Evolutionary conservation across 1,140 invertebrate genomes (phyloP).

Genomic region (Drosophila navojoa): DNA sequence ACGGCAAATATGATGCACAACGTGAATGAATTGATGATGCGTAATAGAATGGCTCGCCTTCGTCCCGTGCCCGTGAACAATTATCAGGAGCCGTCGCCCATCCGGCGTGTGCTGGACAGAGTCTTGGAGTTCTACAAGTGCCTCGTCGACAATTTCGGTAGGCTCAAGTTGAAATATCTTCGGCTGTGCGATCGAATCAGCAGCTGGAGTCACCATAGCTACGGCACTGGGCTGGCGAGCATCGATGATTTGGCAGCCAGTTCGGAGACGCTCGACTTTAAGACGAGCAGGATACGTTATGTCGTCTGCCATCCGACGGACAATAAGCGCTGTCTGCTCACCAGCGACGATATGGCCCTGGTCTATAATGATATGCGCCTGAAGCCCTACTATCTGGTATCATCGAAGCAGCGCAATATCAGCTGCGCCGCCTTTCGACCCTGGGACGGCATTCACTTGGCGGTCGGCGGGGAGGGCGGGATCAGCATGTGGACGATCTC

Average conservation of each 20-base stretch:
- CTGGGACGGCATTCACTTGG: not conserved
- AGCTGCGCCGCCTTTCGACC: constrained; percentile 43
- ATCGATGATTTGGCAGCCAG: not conserved
- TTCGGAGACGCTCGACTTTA: constrained; percentile 23
- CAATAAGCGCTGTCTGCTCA: constrained; percentile 13
- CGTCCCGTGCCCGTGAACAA: too few relatives aligned
- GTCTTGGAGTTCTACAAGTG: too few relatives aligned
- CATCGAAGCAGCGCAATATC: not conserved
- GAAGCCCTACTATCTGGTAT: not conserved
- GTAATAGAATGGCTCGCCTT: too few relatives aligned
- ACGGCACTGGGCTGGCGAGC: not conserved
- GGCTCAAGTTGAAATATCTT: not conserved
- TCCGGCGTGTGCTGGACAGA: too few relatives aligned
- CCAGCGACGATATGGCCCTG: constrained; percentile 14
- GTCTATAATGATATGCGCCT: not conserved
- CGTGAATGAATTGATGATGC: too few relatives aligned
- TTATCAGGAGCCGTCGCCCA: too few relatives aligned
- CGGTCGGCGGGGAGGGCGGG: constrained; percentile 43
- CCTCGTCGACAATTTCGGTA: too few relatives aligned
- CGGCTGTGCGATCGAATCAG: not conserved
- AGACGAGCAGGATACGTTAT: not conserved
- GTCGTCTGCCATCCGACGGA: constrained; percentile 19
- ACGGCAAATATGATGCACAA: too few relatives aligned
- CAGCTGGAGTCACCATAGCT: not conserved
- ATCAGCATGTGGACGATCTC: constrained; percentile 34